These are phyloP conservation scores for Simalia tracyae DNA, from an alignment of 2,797 vertebrate species.

Conservation along the genomic window DNA sequence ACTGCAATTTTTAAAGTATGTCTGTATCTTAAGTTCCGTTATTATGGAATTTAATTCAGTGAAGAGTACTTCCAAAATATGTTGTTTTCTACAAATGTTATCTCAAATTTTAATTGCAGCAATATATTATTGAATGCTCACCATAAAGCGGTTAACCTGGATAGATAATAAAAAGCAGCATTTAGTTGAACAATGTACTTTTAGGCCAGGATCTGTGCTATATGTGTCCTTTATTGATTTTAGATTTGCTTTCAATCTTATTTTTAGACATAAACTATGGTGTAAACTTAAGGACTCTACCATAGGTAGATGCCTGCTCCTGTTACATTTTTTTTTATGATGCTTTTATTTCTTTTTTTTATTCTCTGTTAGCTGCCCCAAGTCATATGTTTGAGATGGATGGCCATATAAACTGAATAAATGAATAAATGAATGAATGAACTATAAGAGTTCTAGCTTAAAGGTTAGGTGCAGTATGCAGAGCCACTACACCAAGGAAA, in stretches of 20 bases:
- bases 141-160: background rate
- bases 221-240: background rate
- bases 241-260: background rate
- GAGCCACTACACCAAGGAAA: background rate
- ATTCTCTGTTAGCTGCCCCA: background rate
- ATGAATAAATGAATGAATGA: background rate
- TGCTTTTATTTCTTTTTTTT: background rate
- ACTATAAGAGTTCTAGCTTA: background rate
- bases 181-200: background rate
- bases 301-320: background rate
- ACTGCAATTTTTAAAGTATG: background rate
- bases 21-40: background rate
- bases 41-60: slow-evolving; percentile 5
- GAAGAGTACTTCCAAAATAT: background rate
- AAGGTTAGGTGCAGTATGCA: background rate
- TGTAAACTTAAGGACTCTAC: background rate
- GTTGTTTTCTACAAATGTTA: background rate
- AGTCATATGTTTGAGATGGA: background rate
- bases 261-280: background rate
- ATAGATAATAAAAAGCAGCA: slow-evolving; percentile 25
- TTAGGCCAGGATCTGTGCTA: background rate
- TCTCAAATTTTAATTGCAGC: background rate
- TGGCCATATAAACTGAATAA: background rate
- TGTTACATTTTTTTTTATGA: background rate
- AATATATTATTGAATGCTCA: background rate